A percentile compares a stretch with the other conserved stretches of the same genome.
phyloP scores from a whole-genome alignment of 1,140 invertebrate genomes.

The Leptopilina boulardi region DNA sequence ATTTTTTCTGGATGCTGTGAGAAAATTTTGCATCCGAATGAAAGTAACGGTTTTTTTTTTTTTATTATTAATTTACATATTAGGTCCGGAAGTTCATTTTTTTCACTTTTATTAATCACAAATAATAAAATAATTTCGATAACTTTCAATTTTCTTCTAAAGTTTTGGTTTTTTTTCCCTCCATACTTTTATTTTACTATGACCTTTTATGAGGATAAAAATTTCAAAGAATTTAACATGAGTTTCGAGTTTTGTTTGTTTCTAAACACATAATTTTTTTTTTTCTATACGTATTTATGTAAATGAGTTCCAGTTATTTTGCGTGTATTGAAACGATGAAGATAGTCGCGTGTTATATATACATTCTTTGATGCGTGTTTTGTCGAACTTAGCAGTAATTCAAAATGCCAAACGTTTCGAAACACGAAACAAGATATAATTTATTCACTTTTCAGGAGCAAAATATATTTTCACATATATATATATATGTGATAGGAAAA shows the following conservation, averaged over 20 bases:
- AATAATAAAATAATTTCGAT: too few relatives aligned
- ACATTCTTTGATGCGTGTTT: conserved; percentile 7
- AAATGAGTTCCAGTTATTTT: not conserved
- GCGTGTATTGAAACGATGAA: conserved; percentile 12
- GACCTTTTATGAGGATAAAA: too few relatives aligned
- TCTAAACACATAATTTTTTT: not conserved
- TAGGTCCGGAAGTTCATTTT: too few relatives aligned
- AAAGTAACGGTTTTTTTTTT: not conserved
- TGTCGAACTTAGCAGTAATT: conserved; percentile 15
- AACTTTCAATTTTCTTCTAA: too few relatives aligned
- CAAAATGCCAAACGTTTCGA: conserved; percentile 19
- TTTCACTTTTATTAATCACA: too few relatives aligned
- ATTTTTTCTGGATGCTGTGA: not conserved
- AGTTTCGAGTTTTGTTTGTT: too few relatives aligned
- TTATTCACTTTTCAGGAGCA: not conserved
- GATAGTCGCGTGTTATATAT: conserved; percentile 7
- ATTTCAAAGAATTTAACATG: too few relatives aligned
- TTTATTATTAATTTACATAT: too few relatives aligned
- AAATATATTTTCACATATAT: not conserved
- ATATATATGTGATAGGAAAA: too few relatives aligned
- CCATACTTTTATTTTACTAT: too few relatives aligned
- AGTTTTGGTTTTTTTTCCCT: too few relatives aligned
- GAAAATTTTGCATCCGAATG: not conserved
- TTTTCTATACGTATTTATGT: not conserved
- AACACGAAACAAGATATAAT: conserved; percentile 1